A percentile compares a stretch with the other conserved stretches of the same genome.
Evolutionary conservation across 2,113 vertebrate species (phyloP).

Genomic region (Equus quagga): DNA sequence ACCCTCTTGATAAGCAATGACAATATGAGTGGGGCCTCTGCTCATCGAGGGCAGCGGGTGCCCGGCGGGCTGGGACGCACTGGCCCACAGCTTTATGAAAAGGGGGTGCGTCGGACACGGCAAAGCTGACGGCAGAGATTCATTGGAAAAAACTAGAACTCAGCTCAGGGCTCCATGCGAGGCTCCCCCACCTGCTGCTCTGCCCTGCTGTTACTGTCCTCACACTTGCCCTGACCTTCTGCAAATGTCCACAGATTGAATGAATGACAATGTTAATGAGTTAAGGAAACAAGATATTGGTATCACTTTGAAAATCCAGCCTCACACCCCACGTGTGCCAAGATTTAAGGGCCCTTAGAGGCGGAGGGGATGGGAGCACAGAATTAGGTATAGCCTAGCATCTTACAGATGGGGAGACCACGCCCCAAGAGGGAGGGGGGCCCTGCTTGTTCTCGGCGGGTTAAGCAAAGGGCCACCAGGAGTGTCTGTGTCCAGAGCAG

Average conservation of each 20-base stretch:
- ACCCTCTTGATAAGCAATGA: not conserved
- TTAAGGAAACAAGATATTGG: not conserved
- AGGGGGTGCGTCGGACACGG: rapidly evolving
- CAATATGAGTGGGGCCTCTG: not conserved
- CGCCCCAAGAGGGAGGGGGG: not conserved
- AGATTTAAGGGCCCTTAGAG: not conserved
- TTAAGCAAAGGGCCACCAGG: not conserved
- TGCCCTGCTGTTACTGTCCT: not conserved
- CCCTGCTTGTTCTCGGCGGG: too few species aligned
- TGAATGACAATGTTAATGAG: not conserved
- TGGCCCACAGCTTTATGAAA: not conserved
- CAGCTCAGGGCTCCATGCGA: not conserved
- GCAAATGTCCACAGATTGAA: not conserved
- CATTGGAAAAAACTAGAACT: not conserved
- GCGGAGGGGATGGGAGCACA: not conserved
- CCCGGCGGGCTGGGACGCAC: rapidly evolving
- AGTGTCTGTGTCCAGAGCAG: not conserved
- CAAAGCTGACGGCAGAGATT: not conserved
- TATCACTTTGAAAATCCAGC: not conserved
- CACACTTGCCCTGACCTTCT: not conserved
- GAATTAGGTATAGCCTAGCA: not conserved
- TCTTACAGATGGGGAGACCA: not conserved
- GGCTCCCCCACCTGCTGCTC: not conserved
- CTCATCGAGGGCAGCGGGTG: not conserved
- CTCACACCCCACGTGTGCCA: rapidly evolving